Conservation (phyloP, 2,113 vertebrate genomes). For the Epinephelus moara region DNA sequence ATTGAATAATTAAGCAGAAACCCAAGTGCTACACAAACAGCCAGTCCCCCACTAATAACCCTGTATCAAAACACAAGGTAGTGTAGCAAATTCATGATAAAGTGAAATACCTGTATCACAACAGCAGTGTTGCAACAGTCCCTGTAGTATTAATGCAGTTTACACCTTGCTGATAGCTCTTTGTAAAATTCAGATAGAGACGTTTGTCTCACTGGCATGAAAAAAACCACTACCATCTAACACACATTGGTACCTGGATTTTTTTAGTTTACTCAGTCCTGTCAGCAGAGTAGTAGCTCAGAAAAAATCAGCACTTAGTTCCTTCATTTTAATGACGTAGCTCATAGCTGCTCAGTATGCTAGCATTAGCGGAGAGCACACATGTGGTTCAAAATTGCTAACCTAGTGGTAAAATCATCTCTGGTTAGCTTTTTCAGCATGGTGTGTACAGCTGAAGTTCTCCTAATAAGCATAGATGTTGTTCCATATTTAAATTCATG, state of each 20-base stretch:
- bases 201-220: neutral
- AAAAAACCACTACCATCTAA: neutral
- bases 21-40: constrained; percentile 31
- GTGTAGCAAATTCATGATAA: neutral
- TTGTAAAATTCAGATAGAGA: neutral
- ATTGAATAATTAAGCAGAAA: constrained; percentile 49
- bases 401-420: neutral
- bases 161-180: neutral
- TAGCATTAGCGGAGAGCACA: neutral
- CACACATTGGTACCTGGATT: neutral
- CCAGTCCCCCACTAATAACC: neutral
- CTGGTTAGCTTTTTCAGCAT: neutral
- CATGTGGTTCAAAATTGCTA: neutral
- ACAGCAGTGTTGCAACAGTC: neutral
- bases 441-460: neutral
- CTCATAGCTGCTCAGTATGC: neutral
- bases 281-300: neutral
- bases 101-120: neutral
- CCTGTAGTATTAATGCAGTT: neutral
- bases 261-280: neutral
- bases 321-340: neutral
- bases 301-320: neutral
- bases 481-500: neutral
- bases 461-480: neutral
- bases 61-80: neutral